Evolutionary conservation across 1,140 invertebrate genomes (phyloP).

Genomic region (Ruditapes philippinarum): DNA sequence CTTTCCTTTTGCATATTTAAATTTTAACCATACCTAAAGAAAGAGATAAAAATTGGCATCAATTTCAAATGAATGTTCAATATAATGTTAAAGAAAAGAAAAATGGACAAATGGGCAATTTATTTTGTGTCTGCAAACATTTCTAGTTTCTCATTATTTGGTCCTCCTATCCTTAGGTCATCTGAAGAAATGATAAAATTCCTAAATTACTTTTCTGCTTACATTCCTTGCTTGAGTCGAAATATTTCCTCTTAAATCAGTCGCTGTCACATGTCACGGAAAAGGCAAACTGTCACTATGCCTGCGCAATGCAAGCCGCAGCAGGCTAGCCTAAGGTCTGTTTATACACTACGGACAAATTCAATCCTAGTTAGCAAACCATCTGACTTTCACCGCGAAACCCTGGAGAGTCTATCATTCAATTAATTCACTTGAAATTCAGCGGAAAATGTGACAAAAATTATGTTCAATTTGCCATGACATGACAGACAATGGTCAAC

Average conservation of each 20-base stretch:
- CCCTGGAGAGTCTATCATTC: slow-evolving; percentile 53
- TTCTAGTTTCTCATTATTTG: too few relatives aligned
- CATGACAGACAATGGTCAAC: slow-evolving; percentile 53
- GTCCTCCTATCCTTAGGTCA: too few relatives aligned
- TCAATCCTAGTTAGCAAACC: slow-evolving; percentile 25
- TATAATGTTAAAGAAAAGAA: too few relatives aligned
- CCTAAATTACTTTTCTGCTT: background rate
- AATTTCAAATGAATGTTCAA: too few relatives aligned
- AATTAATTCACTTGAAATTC: slow-evolving; percentile 62
- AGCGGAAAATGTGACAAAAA: slow-evolving; percentile 64
- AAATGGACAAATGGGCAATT: too few relatives aligned
- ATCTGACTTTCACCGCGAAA: slow-evolving; percentile 31
- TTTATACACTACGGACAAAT: slow-evolving; percentile 31
- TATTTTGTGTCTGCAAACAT: too few relatives aligned
- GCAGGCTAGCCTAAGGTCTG: background rate
- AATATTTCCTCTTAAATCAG: background rate
- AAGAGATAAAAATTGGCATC: too few relatives aligned
- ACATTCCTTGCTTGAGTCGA: background rate
- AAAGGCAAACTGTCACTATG: slow-evolving; percentile 1
- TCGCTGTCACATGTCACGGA: slow-evolving; percentile 41
- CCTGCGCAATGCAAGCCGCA: background rate
- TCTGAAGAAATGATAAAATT: too few relatives aligned
- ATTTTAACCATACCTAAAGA: too few relatives aligned
- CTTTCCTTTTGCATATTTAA: too few relatives aligned
- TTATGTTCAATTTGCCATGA: slow-evolving; percentile 62